Evolutionary conservation across 2,797 vertebrate species (phyloP).

Genomic region (Falco naumanni): DNA sequence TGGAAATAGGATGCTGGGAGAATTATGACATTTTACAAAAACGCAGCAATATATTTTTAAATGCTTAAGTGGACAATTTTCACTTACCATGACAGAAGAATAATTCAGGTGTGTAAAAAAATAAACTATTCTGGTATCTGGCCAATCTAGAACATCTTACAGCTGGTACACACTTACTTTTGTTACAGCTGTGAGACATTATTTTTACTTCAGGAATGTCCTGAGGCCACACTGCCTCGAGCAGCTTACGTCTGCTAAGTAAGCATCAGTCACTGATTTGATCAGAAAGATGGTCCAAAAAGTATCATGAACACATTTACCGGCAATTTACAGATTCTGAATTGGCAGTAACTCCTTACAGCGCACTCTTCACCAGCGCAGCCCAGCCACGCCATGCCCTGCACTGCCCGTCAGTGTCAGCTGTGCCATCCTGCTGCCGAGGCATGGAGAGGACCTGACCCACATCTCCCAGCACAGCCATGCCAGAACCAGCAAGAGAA

Average conservation of each 20-base stretch:
- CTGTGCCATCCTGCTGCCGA: fast-evolving
- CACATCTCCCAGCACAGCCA: not conserved
- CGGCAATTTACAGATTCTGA: not conserved
- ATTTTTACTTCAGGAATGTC: not conserved
- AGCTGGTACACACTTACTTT: not conserved
- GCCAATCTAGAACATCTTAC: not conserved
- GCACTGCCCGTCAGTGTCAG: fast-evolving
- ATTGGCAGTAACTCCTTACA: not conserved
- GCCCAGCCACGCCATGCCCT: not conserved
- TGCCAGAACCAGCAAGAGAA: not conserved
- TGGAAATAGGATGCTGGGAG: not conserved
- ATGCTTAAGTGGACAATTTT: not conserved
- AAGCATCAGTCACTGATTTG: no score
- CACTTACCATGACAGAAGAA: fast-evolving
- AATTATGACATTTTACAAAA: not conserved
- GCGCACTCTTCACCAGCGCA: fast-evolving
- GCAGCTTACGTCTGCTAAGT: not conserved
- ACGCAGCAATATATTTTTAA: not conserved
- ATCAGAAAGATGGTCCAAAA: not conserved
- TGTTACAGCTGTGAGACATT: not conserved
- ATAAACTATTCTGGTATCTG: not conserved
- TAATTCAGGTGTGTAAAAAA: not conserved
- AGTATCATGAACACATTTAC: fast-evolving
- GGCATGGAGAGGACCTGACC: not conserved
- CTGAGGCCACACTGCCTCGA: fast-evolving